Evolutionary conservation across 2,797 vertebrate genomes (phyloP).

Genomic region (Cirrhinus mrigala): DNA sequence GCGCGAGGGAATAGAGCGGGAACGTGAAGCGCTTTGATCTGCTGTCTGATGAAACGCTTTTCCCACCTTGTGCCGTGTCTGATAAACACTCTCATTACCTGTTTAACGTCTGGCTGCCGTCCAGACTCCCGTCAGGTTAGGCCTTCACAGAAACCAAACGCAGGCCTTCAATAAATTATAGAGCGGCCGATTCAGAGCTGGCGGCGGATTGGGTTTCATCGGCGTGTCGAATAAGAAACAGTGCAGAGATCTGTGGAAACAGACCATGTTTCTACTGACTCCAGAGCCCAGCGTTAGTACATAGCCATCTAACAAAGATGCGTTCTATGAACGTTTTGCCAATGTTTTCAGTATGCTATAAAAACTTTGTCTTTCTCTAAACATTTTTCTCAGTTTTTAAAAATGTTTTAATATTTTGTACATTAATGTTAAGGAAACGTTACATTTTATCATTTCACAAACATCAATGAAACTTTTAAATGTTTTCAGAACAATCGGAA

Average conservation of each 20-base stretch:
- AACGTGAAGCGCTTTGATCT: constrained; percentile 44
- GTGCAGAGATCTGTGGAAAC: not conserved
- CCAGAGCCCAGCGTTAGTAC: not conserved
- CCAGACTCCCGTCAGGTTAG: constrained; percentile 30
- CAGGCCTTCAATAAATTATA: not conserved
- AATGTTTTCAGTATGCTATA: not conserved
- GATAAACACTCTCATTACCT: constrained; percentile 63
- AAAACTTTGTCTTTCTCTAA: too few relatives aligned
- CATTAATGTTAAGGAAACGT: too few relatives aligned
- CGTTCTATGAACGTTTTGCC: not conserved
- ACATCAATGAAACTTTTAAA: not conserved
- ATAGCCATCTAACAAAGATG: not conserved
- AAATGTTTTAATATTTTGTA: too few relatives aligned
- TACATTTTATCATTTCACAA: not conserved
- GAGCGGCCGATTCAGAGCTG: not conserved
- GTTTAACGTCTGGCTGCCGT: constrained; percentile 37
- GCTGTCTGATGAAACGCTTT: constrained; percentile 57
- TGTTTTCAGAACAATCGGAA: not conserved
- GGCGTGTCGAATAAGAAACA: not conserved
- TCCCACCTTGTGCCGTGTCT: constrained; percentile 52
- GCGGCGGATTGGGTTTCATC: constrained; percentile 17
- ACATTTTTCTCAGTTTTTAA: too few relatives aligned
- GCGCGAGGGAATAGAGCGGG: constrained; percentile 36
- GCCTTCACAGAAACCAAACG: constrained; percentile 11
- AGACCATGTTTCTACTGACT: not conserved